Evolutionary conservation across 2,113 vertebrate genomes (phyloP), one percentile per base, ranked within the genome.

Genomic region (Silurus asotus): DNA sequence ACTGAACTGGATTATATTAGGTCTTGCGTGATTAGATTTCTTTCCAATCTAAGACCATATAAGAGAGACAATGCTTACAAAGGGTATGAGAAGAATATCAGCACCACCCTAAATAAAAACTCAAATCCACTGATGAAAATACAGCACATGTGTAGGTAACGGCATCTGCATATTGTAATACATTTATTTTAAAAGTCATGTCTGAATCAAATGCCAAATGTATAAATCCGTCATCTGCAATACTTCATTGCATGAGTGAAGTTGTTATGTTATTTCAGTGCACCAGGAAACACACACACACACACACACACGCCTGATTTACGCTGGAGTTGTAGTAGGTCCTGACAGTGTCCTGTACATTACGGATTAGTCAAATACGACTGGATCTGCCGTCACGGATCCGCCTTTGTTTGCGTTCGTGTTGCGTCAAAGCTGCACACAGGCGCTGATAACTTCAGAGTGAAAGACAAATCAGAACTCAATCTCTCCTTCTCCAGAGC

Each of bases 321-420:
- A n/a, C 45, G n/a, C 48, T 51, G 8, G n/a, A 49, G 11, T 0
- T 17, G 17, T 48, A 15, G 9, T 9, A 23, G 59, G 85, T 45
- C 56, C 78, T 82, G 49, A 51, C 14, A 7, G 56, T 37, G 76
- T 86, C 64, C 14, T 37, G n/a, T 19, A 4, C 37, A 2, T 7
- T 8, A 76, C 9, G 37, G 51, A 87, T 67, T 48, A 45, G 59
- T 81, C 81, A 87, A 37, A 19, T 23, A 48, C 37, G n/a, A 17
- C 25, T 10, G 4, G 9, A 61, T 28, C 65, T 69, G 45, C 14
- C 17, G 20, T 48, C 37, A 20, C 45, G 15, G 6, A 25, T 76
- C 74, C 67, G 7, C 84, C 13, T 70, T 25, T 49, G n/a, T 86
- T 86, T 81, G 77, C 84, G 19, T 81, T 69, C 6, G 82, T 13